Evolutionary conservation across 1,140 invertebrate species (phyloP).

Genomic region (Lanistes nyassanus): DNA sequence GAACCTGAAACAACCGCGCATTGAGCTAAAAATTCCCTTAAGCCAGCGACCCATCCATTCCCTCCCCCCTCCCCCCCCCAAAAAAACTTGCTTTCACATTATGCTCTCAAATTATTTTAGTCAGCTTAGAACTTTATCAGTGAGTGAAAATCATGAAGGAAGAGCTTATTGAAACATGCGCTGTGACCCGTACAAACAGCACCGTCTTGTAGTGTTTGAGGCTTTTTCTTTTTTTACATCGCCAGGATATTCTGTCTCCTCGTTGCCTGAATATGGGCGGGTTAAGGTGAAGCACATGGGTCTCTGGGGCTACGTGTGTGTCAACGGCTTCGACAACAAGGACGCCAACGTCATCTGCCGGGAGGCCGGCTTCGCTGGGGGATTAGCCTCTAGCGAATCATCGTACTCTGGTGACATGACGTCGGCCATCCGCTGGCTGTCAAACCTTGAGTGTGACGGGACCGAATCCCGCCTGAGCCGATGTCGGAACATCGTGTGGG

Average conservation of each 20-base stretch:
- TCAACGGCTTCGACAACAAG: conserved; percentile 50
- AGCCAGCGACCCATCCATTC: no score
- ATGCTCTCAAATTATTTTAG: no score
- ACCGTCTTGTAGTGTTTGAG: no score
- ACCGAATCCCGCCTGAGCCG: conserved; percentile 40
- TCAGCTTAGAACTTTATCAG: no score
- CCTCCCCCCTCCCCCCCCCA: no score
- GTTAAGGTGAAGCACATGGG: conserved; percentile 42
- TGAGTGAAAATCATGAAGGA: no score
- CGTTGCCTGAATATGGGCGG: conserved; percentile 7
- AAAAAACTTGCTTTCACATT: no score
- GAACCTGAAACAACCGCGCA: no score
- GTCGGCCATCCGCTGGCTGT: conserved; percentile 46
- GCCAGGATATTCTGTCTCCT: background rate
- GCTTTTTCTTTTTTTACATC: no score
- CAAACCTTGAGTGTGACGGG: conserved; percentile 46
- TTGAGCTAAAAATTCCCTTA: no score
- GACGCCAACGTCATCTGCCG: conserved; percentile 58
- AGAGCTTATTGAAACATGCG: no score
- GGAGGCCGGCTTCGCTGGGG: conserved; percentile 46
- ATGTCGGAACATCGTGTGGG: conserved; percentile 40
- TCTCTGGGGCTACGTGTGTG: conserved; percentile 53
- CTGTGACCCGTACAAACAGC: no score
- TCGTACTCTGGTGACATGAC: conserved; percentile 23
- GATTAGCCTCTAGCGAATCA: conserved; percentile 36